A percentile compares a stretch with the other conserved stretches of the same genome.
Evolutionary conservation across 2,888 invertebrate genomes (phyloP).

Genomic region (Tetheella fluctuosa): DNA sequence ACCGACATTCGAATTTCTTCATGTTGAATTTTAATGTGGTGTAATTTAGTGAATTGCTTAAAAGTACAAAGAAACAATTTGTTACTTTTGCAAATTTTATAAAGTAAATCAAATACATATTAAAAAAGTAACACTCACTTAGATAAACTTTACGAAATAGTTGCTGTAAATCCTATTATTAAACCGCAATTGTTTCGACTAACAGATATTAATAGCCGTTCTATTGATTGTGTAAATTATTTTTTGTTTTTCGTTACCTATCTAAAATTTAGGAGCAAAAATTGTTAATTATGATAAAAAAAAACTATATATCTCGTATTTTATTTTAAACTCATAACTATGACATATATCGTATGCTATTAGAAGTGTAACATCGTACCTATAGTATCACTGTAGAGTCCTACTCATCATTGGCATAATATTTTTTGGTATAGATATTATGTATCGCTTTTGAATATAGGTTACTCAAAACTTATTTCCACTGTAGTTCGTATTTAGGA

Average conservation of each 20-base stretch:
- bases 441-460: constrained; percentile 66
- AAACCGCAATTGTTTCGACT: constrained; percentile 63
- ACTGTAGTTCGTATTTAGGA: constrained; percentile 68
- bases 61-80: constrained; percentile 88
- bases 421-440: constrained; percentile 60
- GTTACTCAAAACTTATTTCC: constrained; percentile 57
- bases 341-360: constrained; percentile 58
- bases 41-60: constrained; percentile 87
- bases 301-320: constrained; percentile 60
- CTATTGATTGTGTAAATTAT: constrained; percentile 58
- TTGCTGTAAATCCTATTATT: constrained; percentile 74
- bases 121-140: constrained; percentile 67
- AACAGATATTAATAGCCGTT: constrained; percentile 51
- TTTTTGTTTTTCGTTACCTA: constrained; percentile 65
- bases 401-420: constrained; percentile 63
- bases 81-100: constrained; percentile 90
- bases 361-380: constrained; percentile 56
- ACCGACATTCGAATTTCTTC: constrained; percentile 72
- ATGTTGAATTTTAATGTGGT: constrained; percentile 78
- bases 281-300: constrained; percentile 76
- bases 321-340: constrained; percentile 46
- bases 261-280: constrained; percentile 67
- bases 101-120: constrained; percentile 81
- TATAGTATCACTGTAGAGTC: constrained; percentile 63
- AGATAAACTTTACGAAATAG: constrained; percentile 79